Base-by-base conservation (phyloP, 2,888 invertebrate species). In the Hemithea aestivaria region DNA sequence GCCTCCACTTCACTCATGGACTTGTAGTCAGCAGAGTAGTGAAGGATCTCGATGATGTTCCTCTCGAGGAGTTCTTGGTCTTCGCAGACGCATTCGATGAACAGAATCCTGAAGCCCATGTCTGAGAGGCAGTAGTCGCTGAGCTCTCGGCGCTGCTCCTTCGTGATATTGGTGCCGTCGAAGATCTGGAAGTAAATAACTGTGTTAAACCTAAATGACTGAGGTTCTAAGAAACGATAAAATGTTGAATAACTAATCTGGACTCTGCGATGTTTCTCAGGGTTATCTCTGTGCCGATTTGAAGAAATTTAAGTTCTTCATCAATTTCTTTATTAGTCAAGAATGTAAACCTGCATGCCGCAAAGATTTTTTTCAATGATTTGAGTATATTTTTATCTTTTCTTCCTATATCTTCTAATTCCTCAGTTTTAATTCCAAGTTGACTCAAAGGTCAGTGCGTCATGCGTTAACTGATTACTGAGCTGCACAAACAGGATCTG, bases 81-180 rank as follows among this genome's bases (percentile, higher is more conserved):
- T 57, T 96, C 94, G 79, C 97, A 96, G 48, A 96, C 91, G 71
- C 95, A 96, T 75, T 98, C 97, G 51, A 98, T 92, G 83, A 97
- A 97, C 68, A 98, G 92, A 40, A 97, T 91, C 60, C 96, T 92
- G 79, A 93, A 95, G 42, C 94, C 93, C 80, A 93, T 89, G 49
- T 92, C 90, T 5, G 90, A 85, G 46, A 90, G 87, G 50, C 94
- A 92, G 64, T 94, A 91, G 42, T 93, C 91, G 67, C 91, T 89
- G 35, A 96, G 89, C 64, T 94, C 91, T 51, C 93, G 89, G 12
- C 97, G 90, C 48, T 97, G 93, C 37, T 92, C 91, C 27, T 92
- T 87, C 0, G 96, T 96, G 24, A 96, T 95, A 78, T 97, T 96
- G 10, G 97, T 97, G 20, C 96, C 97, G 77, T 98, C 98, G 62